Evolutionary conservation across 2,797 vertebrate genomes (phyloP).

Genomic region (Trachops cirrhosus): DNA sequence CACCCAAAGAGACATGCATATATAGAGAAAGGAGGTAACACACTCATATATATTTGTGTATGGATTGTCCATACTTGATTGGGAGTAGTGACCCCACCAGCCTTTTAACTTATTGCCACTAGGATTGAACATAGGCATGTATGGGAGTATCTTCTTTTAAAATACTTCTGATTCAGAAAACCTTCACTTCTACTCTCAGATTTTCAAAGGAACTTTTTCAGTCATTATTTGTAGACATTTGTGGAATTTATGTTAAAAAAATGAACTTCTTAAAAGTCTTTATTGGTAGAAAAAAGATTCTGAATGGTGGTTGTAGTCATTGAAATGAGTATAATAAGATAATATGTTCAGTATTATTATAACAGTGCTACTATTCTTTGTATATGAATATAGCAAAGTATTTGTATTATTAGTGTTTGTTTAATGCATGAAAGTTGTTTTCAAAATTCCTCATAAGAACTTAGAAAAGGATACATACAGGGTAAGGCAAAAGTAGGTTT

Average conservation of each 20-base stretch:
- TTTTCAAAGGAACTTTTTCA: conserved; percentile 8
- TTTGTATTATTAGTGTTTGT: conserved; percentile 16
- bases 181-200: neutral
- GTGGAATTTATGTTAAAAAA: conserved; percentile 33
- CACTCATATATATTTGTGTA: neutral
- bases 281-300: conserved; percentile 20
- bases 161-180: conserved; percentile 23
- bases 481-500: neutral
- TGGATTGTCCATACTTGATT: neutral
- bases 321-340: neutral
- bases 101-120: neutral
- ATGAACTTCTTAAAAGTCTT: neutral
- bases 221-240: conserved; percentile 26
- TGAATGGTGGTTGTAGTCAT: neutral
- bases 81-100: neutral
- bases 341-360: neutral
- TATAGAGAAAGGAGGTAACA: neutral
- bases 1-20: neutral
- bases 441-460: conserved; percentile 5
- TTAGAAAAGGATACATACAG: neutral
- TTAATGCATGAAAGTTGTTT: conserved; percentile 28
- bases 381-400: neutral
- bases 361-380: neutral
- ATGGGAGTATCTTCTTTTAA: neutral
- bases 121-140: neutral